These are phyloP conservation scores for Penaeus monodon DNA, from an alignment of 2,888 invertebrate species.

Conservation along the genomic window DNA sequence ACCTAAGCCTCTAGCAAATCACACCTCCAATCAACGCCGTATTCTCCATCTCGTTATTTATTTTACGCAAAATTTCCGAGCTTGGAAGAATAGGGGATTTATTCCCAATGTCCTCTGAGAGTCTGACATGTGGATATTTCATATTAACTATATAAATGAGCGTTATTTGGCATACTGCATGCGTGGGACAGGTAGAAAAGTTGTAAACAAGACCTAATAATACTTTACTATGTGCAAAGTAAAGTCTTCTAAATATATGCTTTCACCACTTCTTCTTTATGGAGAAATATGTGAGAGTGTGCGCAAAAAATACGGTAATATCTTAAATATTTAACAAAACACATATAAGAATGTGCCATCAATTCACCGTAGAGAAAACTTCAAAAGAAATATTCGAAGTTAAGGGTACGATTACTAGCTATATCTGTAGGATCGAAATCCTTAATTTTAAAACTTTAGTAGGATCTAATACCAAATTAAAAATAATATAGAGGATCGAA, in stretches of 20 bases:
- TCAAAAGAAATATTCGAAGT: not conserved
- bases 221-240: conserved; percentile 54
- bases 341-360: too few relatives aligned
- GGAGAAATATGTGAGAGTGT: not conserved
- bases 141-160: conserved; percentile 15
- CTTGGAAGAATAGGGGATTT: too few relatives aligned
- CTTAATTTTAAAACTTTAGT: too few relatives aligned
- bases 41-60: too few relatives aligned
- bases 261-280: conserved; percentile 37
- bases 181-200: conserved; percentile 59
- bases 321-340: too few relatives aligned
- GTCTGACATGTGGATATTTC: not conserved
- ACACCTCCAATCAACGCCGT: too few relatives aligned
- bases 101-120: not conserved
- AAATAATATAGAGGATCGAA: conserved; percentile 12
- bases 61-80: too few relatives aligned
- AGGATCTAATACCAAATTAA: not conserved
- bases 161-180: conserved; percentile 29
- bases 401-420: too few relatives aligned
- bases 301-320: not conserved
- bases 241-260: conserved; percentile 52
- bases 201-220: conserved; percentile 63
- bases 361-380: too few relatives aligned
- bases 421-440: too few relatives aligned
- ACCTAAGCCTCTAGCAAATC: too few relatives aligned